Conservation (phyloP, 2,888 invertebrate genomes). For the Frankliniella fusca region DNA sequence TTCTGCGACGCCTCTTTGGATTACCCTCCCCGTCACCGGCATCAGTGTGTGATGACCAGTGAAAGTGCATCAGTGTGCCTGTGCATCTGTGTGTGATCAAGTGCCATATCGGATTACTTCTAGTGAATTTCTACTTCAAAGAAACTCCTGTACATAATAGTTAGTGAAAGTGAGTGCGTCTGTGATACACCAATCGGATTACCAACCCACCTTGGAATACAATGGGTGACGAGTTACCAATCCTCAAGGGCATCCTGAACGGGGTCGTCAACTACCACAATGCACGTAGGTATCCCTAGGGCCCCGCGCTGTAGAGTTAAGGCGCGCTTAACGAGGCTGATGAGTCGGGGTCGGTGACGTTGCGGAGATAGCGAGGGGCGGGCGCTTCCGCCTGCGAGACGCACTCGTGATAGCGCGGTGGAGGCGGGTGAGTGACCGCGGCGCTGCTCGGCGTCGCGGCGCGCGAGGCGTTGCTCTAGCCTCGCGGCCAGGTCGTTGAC, state of each 20-base stretch:
- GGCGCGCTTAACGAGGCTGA: neutral
- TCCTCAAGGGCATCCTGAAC: constrained; percentile 84
- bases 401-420: neutral
- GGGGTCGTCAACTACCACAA: constrained; percentile 88
- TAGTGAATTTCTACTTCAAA: neutral
- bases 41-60: constrained; percentile 14
- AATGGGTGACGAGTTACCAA: constrained; percentile 88
- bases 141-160: neutral
- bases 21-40: neutral
- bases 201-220: constrained; percentile 43
- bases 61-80: neutral
- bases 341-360: neutral
- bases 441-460: neutral
- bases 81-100: constrained; percentile 24
- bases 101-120: constrained; percentile 14
- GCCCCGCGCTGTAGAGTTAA: constrained; percentile 35
- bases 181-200: constrained; percentile 25
- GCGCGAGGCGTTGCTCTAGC: neutral
- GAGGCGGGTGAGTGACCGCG: neutral
- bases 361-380: neutral
- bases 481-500: neutral
- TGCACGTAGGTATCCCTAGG: constrained; percentile 73
- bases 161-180: constrained; percentile 20
- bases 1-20: constrained; percentile 9
- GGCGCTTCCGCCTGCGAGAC: no score